Evolutionary conservation across 2,888 invertebrate species (phyloP).

Genomic region (Ichneumoninae sp.): DNA sequence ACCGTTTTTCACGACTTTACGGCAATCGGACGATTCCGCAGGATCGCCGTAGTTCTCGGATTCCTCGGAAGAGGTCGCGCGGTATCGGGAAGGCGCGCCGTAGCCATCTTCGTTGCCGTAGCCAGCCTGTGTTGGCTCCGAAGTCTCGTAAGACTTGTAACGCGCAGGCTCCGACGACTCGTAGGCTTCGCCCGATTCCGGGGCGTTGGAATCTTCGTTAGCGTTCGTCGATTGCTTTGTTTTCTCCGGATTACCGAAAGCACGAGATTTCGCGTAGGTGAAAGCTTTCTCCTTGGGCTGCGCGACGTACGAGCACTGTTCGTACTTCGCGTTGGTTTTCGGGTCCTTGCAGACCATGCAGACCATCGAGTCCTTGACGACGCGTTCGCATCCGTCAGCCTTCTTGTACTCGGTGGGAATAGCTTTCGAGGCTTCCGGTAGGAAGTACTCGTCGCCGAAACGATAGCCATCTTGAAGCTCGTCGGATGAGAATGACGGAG

Average conservation of each 20-base stretch:
- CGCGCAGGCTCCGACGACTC: conserved; percentile 1
- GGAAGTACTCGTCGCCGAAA: conserved; percentile 82
- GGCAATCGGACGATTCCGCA: conserved; percentile 42
- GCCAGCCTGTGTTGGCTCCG: not conserved
- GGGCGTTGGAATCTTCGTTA: conserved; percentile 13
- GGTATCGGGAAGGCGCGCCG: not conserved
- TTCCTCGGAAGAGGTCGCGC: conserved; percentile 4
- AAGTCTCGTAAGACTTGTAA: conserved; percentile 8
- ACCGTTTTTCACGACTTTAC: conserved; percentile 73
- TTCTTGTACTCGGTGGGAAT: conserved; percentile 87
- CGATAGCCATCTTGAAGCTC: conserved; percentile 83
- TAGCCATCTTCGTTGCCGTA: conserved; percentile 12
- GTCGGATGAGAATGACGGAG: conserved; percentile 63
- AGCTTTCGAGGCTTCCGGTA: conserved; percentile 84
- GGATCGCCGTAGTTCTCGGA: conserved; percentile 10
- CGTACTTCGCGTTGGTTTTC: conserved; percentile 91
- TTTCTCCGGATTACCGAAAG: conserved; percentile 62
- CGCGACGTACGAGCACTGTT: conserved; percentile 92
- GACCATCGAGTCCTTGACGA: conserved; percentile 88
- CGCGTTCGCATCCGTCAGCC: conserved; percentile 88
- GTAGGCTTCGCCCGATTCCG: conserved; percentile 2
- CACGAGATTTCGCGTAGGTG: conserved; percentile 74
- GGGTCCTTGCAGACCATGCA: conserved; percentile 91
- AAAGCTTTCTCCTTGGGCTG: conserved; percentile 88
- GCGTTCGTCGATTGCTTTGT: conserved; percentile 17